Evolutionary conservation across 37 sponge, comb jelly and placozoan genomes (phyloP), one percentile per base, ranked within the genome.

Genomic region (Oopsacas minuta): DNA sequence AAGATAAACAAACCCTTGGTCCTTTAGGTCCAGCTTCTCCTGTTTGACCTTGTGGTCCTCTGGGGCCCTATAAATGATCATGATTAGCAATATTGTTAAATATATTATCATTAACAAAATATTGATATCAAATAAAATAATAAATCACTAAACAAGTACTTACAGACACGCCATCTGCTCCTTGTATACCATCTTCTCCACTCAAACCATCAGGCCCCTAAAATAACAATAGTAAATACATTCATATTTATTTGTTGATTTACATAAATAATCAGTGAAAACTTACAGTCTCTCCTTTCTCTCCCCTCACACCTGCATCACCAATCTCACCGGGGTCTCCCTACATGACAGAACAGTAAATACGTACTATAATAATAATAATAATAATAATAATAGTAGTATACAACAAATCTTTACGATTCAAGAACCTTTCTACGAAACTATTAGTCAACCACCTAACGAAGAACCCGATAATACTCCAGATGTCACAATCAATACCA

Each of bases 291-390:
- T 61, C 75, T 61, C 75, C 75, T 20, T 32, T 3, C 75, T 20
- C 75, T 61, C 75, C 75, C 30, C 1, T 61, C 28, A 61, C 75
- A 3, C 75, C 75, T 25, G 20, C 30, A 34, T 61, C 75, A 32
- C 75, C 75, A 12, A 61, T n/a, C 30, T 61, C 75, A 61, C 75
- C 75, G 7, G 75, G 75, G 30, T 61, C 22, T 61, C 75, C 75
- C 75, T 61, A 61, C 30, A 34, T 42, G 49, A 42, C 8, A 42
- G 8, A 8, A 42, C 49, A 42, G 49, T 8, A 42, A 42, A 42
- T 42, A 42, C 49, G 15, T 15, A 42, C 15, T 42, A 42, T 15
- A 17, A 42, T 42, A 42, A 17, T 42, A 15, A 42, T 42, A 42
- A 8, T 42, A 15, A 17, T 17, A 17, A 42, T 42, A 17, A 42